Base-by-base conservation (phyloP, 1,140 invertebrate species). In the Daktulosphaira vitifoliae region DNA sequence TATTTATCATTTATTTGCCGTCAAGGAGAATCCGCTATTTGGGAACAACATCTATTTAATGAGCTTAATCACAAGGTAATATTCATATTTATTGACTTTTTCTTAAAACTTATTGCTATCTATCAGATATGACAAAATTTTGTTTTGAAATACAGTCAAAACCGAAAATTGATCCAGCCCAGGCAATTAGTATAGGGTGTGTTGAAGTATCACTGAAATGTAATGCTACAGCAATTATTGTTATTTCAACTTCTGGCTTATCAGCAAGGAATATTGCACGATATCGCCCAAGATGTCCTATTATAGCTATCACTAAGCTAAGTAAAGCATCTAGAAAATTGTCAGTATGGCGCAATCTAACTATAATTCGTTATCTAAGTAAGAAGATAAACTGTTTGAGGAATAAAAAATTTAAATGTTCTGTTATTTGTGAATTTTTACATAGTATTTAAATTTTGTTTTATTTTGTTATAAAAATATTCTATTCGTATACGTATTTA, bases 141-240 rank as follows among this genome's bases (percentile, higher is more conserved):
- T n/a, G n/a, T n/a, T n/a, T n/a, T n/a, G n/a, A n/a, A n/a, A 6
- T 46, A 13, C 25, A 62, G 54, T 46, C 23, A n/a, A 62, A 46
- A 46, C n/a, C 54, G 16, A 46, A 46, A 29, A 29, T 62, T 9
- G 42, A 62, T 20, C 54, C 54, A 9, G 39, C 39, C 2, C 25
- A 62, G n/a, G 54, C 54, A 2, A 18, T 62, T 1, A 62, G 54
- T 11, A 62, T 62, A 9, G 54, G 25, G 0, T 62, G 54, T 11
- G 54, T 62, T 4, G 42, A 46, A 3, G 39, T 62, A 16, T 62
- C 54, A 16, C 18, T 46, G 18, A 62, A 46, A 22, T 62, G 54
- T 20, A 2, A 20, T 1, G 54, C 25, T 3, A 23, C 38, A 9
- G 54, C 54, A 3, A 62, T 62, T 2, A 29, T 62, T 2, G 54